These are phyloP conservation scores for Adelges cooleyi DNA, from an alignment of 1,140 invertebrate species.

Conservation along the genomic window DNA sequence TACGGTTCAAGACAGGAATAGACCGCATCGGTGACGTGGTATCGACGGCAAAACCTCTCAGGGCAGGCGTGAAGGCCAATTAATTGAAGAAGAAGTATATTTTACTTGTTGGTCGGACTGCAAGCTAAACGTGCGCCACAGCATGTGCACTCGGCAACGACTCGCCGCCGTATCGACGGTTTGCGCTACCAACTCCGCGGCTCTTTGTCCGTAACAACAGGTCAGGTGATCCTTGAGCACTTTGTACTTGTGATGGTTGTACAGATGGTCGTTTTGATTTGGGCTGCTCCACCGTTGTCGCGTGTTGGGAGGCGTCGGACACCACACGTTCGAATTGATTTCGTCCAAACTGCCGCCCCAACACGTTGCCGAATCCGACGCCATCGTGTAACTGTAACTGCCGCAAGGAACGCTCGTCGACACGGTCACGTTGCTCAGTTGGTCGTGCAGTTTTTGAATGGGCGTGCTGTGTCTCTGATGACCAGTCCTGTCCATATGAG, in stretches of 20 bases:
- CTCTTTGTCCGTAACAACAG: not conserved
- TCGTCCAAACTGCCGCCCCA: constrained; percentile 10
- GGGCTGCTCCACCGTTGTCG: not conserved
- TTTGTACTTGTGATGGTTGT: not conserved
- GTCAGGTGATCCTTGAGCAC: not conserved
- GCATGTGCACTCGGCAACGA: not conserved
- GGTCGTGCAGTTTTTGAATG: not conserved
- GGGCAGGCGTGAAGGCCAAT: too few species aligned
- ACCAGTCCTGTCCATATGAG: too few species aligned
- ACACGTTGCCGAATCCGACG: not conserved
- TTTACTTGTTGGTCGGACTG: not conserved
- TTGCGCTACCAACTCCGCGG: constrained; percentile 1
- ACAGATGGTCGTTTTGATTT: not conserved
- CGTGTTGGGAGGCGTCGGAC: not conserved
- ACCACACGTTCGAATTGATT: not conserved
- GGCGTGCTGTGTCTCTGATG: not conserved
- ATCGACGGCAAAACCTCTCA: too few species aligned
- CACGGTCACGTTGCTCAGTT: not conserved
- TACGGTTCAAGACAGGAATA: too few species aligned
- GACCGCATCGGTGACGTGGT: too few species aligned
- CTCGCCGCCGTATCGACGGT: constrained; percentile 1
- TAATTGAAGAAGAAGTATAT: too few species aligned
- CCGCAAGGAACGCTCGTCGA: not conserved
- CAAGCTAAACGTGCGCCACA: not conserved
- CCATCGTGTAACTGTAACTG: not conserved